Conservation (phyloP, 2,113 vertebrate genomes). For the Petrocephalus microphthalmus region DNA sequence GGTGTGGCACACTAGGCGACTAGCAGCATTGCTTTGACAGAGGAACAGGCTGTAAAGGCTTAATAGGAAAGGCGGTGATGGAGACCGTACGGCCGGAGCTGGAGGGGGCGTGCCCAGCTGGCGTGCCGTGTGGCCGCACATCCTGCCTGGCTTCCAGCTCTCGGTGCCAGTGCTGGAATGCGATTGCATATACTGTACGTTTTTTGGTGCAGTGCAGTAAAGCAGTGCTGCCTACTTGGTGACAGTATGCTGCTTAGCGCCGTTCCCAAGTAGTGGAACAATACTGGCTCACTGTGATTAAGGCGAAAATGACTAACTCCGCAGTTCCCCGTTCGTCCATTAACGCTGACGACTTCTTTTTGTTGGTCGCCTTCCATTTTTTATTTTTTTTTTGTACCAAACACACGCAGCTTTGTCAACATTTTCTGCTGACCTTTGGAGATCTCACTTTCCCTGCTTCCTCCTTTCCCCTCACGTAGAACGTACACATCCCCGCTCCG, state of each 20-base stretch:
- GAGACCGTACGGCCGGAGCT: neutral
- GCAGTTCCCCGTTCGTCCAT: slow-evolving; percentile 9
- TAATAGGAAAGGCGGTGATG: neutral
- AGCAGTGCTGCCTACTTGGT: neutral
- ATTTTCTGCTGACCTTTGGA: slow-evolving; percentile 3
- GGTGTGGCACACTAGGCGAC: neutral
- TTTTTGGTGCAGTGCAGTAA: slow-evolving; percentile 23
- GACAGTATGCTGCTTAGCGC: neutral
- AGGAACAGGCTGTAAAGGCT: neutral
- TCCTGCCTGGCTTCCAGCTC: neutral
- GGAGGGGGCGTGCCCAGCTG: neutral
- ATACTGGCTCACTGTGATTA: neutral
- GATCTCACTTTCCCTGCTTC: neutral
- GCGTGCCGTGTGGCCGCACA: neutral
- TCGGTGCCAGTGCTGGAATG: neutral
- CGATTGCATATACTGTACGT: neutral
- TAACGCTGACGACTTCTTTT: neutral
- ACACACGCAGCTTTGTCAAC: neutral
- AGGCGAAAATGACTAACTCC: neutral
- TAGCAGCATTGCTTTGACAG: neutral
- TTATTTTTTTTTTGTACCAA: neutral
- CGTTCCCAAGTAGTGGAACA: neutral
- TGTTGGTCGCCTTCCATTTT: neutral
- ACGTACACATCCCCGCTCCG: no score
- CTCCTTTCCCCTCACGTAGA: neutral